Conservation (phyloP, 2,888 invertebrate species). For the Lasiommata megera region DNA sequence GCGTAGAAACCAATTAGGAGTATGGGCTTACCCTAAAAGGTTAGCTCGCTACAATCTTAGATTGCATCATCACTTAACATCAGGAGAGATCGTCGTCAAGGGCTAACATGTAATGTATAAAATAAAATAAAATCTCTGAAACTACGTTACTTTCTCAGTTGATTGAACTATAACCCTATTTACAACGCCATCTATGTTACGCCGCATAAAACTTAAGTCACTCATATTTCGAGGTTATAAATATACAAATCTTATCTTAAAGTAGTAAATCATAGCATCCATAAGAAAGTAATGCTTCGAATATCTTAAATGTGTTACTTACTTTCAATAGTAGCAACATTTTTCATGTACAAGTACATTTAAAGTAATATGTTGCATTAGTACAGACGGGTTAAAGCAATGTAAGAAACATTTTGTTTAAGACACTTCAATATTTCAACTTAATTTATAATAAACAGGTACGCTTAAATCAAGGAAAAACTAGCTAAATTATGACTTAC, state of each 20-base stretch:
- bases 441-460: neutral
- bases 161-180: constrained; percentile 45
- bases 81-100: no score
- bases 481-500: constrained; percentile 46
- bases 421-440: neutral
- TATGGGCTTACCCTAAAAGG: no score
- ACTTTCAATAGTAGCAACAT: constrained; percentile 12
- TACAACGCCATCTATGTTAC: constrained; percentile 51
- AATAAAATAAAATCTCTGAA: no score
- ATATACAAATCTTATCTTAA: no score
- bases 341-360: constrained; percentile 2
- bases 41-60: no score
- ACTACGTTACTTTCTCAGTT: no score
- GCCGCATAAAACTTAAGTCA: constrained; percentile 26
- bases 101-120: no score
- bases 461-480: neutral
- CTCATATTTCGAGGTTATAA: constrained; percentile 53
- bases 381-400: constrained; percentile 37
- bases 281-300: neutral
- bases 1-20: no score
- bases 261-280: no score
- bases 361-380: neutral
- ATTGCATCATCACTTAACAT: no score
- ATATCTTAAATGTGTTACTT: constrained; percentile 7
- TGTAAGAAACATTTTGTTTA: constrained; percentile 10